Evolutionary conservation across 1,140 invertebrate species (phyloP).

Genomic region (Pristionchus pacificus): DNA sequence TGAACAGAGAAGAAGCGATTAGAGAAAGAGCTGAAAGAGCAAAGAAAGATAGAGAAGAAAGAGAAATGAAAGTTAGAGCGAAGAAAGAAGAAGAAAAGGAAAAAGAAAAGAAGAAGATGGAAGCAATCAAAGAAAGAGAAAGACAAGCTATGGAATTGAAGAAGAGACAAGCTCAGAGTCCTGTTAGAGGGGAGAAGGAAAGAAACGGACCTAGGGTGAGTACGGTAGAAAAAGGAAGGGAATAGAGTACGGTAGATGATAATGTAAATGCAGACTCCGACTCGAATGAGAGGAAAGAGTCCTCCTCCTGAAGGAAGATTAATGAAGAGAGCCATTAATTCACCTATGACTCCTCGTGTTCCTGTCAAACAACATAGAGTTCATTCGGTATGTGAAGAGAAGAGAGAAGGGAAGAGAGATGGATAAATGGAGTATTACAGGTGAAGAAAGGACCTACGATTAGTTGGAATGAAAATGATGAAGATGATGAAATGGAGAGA

Average conservation of each 20-base stretch:
- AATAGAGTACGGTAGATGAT: neutral
- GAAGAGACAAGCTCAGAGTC: neutral
- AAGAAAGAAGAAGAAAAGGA: neutral
- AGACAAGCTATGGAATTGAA: neutral
- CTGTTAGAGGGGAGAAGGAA: neutral
- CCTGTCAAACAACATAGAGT: neutral
- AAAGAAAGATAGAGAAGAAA: conserved; percentile 1
- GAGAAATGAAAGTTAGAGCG: neutral
- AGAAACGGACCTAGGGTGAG: neutral
- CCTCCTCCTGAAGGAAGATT: neutral
- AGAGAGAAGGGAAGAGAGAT: too few species aligned
- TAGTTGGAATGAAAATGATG: neutral
- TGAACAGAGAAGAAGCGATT: neutral
- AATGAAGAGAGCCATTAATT: neutral
- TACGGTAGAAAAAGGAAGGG: too few species aligned
- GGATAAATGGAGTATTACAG: neutral
- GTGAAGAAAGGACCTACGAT: neutral
- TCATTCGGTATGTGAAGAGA: neutral
- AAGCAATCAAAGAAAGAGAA: neutral
- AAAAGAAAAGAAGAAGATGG: neutral
- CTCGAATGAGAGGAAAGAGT: neutral
- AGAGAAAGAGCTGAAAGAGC: neutral
- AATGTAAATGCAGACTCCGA: neutral
- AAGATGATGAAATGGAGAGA: neutral
- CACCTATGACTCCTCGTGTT: neutral